phyloP scores from a whole-genome alignment of 2,113 vertebrate genomes.

The Plotosus lineatus region DNA sequence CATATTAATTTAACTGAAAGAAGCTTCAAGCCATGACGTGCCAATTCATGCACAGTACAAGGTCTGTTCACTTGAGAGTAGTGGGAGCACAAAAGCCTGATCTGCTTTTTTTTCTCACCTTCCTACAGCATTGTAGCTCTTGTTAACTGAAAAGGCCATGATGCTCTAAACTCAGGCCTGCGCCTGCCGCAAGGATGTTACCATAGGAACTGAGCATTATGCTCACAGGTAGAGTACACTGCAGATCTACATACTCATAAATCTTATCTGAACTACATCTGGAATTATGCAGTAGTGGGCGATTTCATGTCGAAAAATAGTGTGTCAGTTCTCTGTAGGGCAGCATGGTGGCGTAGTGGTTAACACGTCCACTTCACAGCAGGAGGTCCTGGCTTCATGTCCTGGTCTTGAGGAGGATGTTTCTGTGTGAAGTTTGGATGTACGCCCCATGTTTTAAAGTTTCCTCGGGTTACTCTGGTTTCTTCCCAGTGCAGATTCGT shows the following conservation, averaged over 20 bases:
- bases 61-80: conserved; percentile 44
- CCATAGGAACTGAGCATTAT: conserved; percentile 46
- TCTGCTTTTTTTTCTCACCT: conserved; percentile 42
- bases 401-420: too few relatives aligned
- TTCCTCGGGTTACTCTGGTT: too few relatives aligned
- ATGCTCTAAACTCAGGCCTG: conserved; percentile 45
- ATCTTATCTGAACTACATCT: conserved; percentile 1
- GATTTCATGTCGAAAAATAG: background rate
- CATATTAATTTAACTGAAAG: conserved; percentile 22
- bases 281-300: background rate
- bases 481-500: too few relatives aligned
- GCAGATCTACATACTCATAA: background rate
- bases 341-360: too few relatives aligned
- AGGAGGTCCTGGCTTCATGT: too few relatives aligned
- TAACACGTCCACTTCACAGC: too few relatives aligned
- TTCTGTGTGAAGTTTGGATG: too few relatives aligned
- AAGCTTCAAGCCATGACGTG: background rate
- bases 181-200: conserved; percentile 35
- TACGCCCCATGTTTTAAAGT: too few relatives aligned
- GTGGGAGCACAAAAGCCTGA: conserved; percentile 46
- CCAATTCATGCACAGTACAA: conserved; percentile 25
- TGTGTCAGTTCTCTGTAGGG: background rate
- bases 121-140: conserved; percentile 30
- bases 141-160: conserved; percentile 47
- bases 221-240: conserved; percentile 20